Evolutionary conservation across 2,888 invertebrate genomes (phyloP).

Genomic region (Dilophus febrilis): DNA sequence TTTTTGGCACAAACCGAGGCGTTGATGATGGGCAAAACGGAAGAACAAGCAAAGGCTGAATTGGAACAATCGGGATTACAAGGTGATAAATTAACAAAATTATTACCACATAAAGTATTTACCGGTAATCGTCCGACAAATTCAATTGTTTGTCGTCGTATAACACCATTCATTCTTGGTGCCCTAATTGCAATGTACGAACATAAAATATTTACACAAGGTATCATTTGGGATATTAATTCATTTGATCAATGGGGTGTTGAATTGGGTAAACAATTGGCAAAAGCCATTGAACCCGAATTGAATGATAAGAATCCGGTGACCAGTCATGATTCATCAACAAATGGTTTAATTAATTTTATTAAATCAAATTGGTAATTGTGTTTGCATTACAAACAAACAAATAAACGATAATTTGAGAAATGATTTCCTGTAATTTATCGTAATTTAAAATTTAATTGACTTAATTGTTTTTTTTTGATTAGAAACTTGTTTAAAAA

Average conservation of each 20-base stretch:
- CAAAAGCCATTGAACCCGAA: conserved; percentile 96
- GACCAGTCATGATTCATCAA: conserved; percentile 79
- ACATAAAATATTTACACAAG: conserved; percentile 97
- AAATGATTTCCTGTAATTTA: too few relatives aligned
- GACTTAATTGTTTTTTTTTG: too few relatives aligned
- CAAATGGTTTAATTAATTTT: conserved; percentile 94
- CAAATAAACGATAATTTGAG: too few relatives aligned
- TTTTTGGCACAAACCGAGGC: conserved; percentile 99
- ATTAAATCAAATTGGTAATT: conserved; percentile 47
- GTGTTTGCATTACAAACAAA: too few relatives aligned
- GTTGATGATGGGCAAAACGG: conserved; percentile 61
- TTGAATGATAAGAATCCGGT: conserved; percentile 48
- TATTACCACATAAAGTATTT: conserved; percentile 93
- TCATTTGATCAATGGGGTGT: conserved; percentile 99
- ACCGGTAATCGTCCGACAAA: conserved; percentile 95
- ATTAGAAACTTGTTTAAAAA: too few relatives aligned
- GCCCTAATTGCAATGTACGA: conserved; percentile 93
- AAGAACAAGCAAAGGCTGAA: conserved; percentile 51
- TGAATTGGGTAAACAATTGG: conserved; percentile 94
- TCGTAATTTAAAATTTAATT: too few relatives aligned
- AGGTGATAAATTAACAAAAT: conserved; percentile 52
- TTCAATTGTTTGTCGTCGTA: conserved; percentile 78
- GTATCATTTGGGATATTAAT: conserved; percentile 98
- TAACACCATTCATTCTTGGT: conserved; percentile 88
- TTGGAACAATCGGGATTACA: conserved; percentile 60